Evolutionary conservation across 2,797 vertebrate species (phyloP).

Genomic region (Gymnodraco acuticeps): DNA sequence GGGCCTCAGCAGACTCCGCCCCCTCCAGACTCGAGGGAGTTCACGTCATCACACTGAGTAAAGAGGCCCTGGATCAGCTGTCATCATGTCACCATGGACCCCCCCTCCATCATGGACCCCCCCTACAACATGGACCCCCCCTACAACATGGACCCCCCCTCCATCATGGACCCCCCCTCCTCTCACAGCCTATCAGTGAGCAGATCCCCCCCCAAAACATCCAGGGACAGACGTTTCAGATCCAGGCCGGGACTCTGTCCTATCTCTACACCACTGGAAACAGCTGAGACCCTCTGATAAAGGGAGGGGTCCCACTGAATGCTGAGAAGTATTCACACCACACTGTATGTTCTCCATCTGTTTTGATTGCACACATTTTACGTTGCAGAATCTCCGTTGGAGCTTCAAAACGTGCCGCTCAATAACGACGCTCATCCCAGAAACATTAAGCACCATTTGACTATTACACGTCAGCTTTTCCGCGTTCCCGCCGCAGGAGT

Average conservation of each 20-base stretch:
- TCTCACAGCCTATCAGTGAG: conserved; percentile 70
- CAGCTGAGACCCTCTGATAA: too few species aligned
- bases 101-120: conserved; percentile 80
- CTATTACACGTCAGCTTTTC: too few species aligned
- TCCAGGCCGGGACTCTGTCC: conserved; percentile 82
- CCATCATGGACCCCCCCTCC: conserved; percentile 82
- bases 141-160: conserved; percentile 83
- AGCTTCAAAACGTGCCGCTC: too few species aligned
- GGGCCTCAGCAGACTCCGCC: conserved; percentile 67
- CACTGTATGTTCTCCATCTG: too few species aligned
- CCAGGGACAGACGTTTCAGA: conserved; percentile 87
- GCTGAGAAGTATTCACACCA: too few species aligned
- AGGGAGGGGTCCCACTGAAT: too few species aligned
- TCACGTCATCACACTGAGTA: conserved; percentile 94
- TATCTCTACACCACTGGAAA: conserved; percentile 81
- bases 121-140: conserved; percentile 83
- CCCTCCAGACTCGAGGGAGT: conserved; percentile 84
- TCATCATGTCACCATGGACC: conserved; percentile 85
- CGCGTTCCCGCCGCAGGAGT: too few species aligned
- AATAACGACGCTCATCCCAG: too few species aligned
- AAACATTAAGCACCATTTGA: too few species aligned
- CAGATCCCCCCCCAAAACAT: conserved; percentile 75
- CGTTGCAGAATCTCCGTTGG: too few species aligned
- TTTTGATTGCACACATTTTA: too few species aligned
- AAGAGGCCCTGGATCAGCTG: conserved; percentile 93